Conservation (phyloP, 2,797 vertebrate genomes). For the Enteromius anoplus region DNA sequence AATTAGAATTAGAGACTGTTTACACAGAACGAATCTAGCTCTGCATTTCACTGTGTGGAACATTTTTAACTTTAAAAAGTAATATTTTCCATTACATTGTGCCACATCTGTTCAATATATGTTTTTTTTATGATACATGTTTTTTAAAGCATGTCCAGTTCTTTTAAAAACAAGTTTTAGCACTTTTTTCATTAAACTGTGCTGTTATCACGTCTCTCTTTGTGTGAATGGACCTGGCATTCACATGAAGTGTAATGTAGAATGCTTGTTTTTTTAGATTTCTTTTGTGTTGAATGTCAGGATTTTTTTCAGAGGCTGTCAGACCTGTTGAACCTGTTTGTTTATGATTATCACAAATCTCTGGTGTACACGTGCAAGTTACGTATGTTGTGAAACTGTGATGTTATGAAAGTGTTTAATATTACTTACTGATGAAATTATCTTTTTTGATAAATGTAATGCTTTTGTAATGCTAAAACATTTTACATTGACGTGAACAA, state of each 20-base stretch:
- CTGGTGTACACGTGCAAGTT: not conserved
- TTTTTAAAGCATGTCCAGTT: not conserved
- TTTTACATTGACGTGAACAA: not conserved
- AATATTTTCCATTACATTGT: not conserved
- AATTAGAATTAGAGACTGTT: not conserved
- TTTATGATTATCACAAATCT: not conserved
- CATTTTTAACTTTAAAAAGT: not conserved
- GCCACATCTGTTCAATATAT: not conserved
- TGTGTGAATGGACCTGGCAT: not conserved
- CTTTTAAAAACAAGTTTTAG: not conserved
- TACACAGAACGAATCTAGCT: not conserved
- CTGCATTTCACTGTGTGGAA: not conserved
- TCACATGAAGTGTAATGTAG: not conserved
- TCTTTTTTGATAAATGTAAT: not conserved
- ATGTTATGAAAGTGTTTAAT: not conserved
- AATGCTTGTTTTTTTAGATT: not conserved
- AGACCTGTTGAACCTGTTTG: constrained; percentile 12
- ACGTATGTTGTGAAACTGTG: constrained; percentile 4
- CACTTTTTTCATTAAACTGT: not conserved
- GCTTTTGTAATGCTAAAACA: not conserved
- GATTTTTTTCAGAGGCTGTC: not conserved
- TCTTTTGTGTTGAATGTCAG: not conserved
- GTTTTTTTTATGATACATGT: not conserved
- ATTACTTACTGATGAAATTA: not conserved
- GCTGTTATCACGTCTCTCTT: not conserved